These are phyloP conservation scores for Mythimna impura DNA, from an alignment of 2,888 invertebrate genomes.

Conservation along the genomic window DNA sequence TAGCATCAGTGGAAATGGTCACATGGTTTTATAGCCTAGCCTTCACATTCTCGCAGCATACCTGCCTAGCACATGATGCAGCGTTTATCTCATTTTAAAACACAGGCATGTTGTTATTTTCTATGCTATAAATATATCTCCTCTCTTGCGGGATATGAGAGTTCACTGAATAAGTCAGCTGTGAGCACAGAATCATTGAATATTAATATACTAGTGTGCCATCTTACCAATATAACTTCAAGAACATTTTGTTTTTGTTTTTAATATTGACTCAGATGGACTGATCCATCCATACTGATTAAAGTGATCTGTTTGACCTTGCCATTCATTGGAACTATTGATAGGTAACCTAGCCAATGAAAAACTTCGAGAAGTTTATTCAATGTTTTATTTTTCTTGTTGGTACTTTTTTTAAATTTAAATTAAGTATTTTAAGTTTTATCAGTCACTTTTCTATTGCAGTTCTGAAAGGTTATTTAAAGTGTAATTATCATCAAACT, in stretches of 20 bases:
- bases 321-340: not conserved
- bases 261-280: constrained; percentile 19
- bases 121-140: constrained; percentile 1
- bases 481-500: not conserved
- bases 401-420: no score
- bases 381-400: not conserved
- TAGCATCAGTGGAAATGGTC: no score
- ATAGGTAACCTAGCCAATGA: not conserved
- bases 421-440: no score
- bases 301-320: not conserved
- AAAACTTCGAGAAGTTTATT: not conserved
- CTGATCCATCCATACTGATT: not conserved
- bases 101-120: not conserved
- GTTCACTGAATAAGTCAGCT: not conserved
- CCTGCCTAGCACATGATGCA: no score
- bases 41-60: no score
- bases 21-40: no score
- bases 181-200: constrained; percentile 20
- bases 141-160: not conserved
- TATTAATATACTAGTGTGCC: constrained; percentile 28
- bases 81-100: not conserved
- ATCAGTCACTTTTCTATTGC: no score
- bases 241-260: not conserved
- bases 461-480: not conserved
- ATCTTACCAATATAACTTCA: constrained; percentile 17